A percentile compares a stretch with the other conserved stretches of the same genome.
Evolutionary conservation across 2,888 invertebrate genomes (phyloP).

Genomic region (Quadriops clusia): DNA sequence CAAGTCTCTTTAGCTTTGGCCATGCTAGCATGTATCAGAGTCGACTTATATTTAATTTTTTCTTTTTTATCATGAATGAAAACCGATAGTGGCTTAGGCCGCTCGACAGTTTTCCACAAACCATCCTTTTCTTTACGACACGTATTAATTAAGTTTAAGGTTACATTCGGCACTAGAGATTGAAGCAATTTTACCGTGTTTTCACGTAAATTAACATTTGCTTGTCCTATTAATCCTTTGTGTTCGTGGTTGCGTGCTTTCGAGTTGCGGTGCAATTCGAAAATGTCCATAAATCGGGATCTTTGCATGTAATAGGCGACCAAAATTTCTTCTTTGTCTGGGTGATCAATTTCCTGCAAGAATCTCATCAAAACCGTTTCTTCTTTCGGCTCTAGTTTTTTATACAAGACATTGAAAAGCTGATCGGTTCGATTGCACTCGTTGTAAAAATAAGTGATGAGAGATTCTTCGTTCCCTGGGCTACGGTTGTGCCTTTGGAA

Average conservation of each 20-base stretch:
- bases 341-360: constrained; percentile 42
- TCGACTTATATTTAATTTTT: constrained; percentile 36
- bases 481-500: constrained; percentile 47
- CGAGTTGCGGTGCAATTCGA: constrained; percentile 25
- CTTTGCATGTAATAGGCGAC: constrained; percentile 59
- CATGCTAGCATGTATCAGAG: constrained; percentile 37
- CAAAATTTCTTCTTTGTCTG: constrained; percentile 51
- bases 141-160: constrained; percentile 24
- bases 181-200: constrained; percentile 25
- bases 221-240: constrained; percentile 27
- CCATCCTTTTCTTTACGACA: constrained; percentile 24
- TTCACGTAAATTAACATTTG: constrained; percentile 19
- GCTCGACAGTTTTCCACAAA: constrained; percentile 34
- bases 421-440: constrained; percentile 44
- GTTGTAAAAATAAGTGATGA: constrained; percentile 18
- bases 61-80: constrained; percentile 36
- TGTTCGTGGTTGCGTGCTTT: constrained; percentile 15
- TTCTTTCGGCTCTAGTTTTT: constrained; percentile 49
- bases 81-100: constrained; percentile 48
- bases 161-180: constrained; percentile 26
- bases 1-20: constrained; percentile 39
- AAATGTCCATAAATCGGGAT: constrained; percentile 45
- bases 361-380: constrained; percentile 57
- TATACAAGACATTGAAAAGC: constrained; percentile 48
- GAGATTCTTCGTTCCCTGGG: constrained; percentile 19